Evolutionary conservation across 2,113 vertebrate species (phyloP).

Genomic region (Perca fluviatilis): DNA sequence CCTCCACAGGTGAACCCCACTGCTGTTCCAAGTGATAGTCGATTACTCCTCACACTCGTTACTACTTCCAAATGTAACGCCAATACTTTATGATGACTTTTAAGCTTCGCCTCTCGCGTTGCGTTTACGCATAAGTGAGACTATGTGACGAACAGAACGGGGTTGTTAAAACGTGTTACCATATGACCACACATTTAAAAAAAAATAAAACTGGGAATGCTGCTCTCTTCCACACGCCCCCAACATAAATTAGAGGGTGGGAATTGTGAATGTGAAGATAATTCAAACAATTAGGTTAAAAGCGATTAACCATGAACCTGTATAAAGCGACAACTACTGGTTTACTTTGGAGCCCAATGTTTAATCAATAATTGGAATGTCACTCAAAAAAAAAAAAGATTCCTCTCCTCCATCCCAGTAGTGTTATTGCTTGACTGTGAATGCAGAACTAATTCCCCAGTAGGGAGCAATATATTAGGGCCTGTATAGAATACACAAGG

Average conservation of each 20-base stretch:
- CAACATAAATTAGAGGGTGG: not conserved
- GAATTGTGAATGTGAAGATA: not conserved
- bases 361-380: constrained; percentile 1
- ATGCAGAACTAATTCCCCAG: not conserved
- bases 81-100: not conserved
- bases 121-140: not conserved
- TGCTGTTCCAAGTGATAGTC: constrained; percentile 13
- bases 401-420: not conserved
- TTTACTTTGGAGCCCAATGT: not conserved
- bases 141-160: constrained; percentile 12
- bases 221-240: not conserved
- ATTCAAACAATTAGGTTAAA: not conserved
- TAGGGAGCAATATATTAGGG: not conserved
- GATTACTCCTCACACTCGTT: constrained; percentile 11
- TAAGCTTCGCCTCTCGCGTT: not conserved
- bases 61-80: not conserved
- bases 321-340: too few relatives aligned
- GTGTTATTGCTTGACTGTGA: not conserved
- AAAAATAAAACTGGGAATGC: too few relatives aligned
- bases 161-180: not conserved
- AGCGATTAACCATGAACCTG: not conserved
- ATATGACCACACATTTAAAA: not conserved
- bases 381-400: not conserved
- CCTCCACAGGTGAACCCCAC: constrained; percentile 67
- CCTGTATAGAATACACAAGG: not conserved